A percentile compares a stretch with the other conserved stretches of the same genome.
Conservation (phyloP, 1,140 invertebrate species). For the Temnothorax curvispinosus region DNA sequence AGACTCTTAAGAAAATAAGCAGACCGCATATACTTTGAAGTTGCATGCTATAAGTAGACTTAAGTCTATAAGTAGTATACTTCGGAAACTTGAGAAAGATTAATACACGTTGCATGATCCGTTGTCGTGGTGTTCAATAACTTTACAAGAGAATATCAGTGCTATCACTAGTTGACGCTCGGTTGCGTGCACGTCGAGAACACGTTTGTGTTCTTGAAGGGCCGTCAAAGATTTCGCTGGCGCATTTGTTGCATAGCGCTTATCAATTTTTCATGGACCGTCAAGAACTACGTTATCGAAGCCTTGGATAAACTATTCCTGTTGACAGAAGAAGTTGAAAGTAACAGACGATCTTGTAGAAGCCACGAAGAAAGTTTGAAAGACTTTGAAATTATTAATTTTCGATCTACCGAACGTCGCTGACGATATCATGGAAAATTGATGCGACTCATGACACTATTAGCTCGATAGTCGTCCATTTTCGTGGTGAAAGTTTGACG, state of each 20-base stretch:
- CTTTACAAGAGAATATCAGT: conserved; percentile 34
- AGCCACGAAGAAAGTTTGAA: not conserved
- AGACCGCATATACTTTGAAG: not conserved
- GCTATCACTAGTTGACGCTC: not conserved
- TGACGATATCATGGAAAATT: not conserved
- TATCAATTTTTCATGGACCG: conserved; percentile 43
- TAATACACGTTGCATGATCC: conserved; percentile 16
- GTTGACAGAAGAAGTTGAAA: conserved; percentile 32
- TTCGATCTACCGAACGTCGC: not conserved
- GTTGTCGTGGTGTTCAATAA: not conserved
- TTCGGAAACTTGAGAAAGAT: conserved; percentile 29
- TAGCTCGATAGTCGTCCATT: not conserved
- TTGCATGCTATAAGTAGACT: not conserved
- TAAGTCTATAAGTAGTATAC: not conserved
- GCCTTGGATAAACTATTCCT: not conserved
- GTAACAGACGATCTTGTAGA: not conserved
- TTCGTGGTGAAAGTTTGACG: not conserved
- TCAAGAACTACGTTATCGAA: conserved; percentile 13
- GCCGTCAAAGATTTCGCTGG: conserved; percentile 16
- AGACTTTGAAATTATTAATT: conserved; percentile 6
- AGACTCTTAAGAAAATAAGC: not conserved
- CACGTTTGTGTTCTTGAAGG: not conserved
- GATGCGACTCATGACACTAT: not conserved
- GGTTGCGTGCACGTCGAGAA: conserved; percentile 34
- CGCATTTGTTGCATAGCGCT: not conserved